Percentiles rank a stretch among this genome's conserved stretches.
phyloP scores from a whole-genome alignment of 2,113 vertebrate genomes.

The Cariama cristata region DNA sequence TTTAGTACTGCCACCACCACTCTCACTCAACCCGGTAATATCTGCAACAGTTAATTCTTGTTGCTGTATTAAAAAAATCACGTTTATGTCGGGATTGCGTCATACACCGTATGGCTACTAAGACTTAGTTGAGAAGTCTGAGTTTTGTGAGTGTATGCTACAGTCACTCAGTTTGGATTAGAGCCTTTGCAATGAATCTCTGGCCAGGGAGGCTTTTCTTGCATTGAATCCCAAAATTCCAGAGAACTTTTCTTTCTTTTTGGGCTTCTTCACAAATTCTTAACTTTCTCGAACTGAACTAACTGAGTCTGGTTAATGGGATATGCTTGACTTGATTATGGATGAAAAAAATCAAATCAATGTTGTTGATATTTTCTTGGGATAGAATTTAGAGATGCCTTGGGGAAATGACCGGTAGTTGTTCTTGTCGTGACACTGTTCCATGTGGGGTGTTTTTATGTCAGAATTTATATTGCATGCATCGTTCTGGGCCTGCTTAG shows the following conservation, averaged over 20 bases:
- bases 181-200: not conserved
- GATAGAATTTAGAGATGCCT: not conserved
- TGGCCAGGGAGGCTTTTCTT: not conserved
- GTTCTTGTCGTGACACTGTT: not conserved
- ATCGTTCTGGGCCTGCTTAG: not conserved
- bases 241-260: not conserved
- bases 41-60: not conserved
- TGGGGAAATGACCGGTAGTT: not conserved
- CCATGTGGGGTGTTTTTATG: rapidly evolving
- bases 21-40: not conserved
- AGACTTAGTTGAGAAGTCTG: not conserved
- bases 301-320: not conserved
- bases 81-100: not conserved
- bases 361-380: not conserved
- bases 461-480: not conserved
- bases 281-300: not conserved
- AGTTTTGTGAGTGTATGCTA: not conserved
- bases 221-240: not conserved
- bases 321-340: not conserved
- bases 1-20: not conserved
- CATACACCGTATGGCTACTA: not conserved
- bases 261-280: not conserved
- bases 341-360: not conserved
- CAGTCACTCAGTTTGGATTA: not conserved
- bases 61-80: not conserved